Base-by-base conservation (phyloP, 1,140 invertebrate species). In the Amyelois transitella region DNA sequence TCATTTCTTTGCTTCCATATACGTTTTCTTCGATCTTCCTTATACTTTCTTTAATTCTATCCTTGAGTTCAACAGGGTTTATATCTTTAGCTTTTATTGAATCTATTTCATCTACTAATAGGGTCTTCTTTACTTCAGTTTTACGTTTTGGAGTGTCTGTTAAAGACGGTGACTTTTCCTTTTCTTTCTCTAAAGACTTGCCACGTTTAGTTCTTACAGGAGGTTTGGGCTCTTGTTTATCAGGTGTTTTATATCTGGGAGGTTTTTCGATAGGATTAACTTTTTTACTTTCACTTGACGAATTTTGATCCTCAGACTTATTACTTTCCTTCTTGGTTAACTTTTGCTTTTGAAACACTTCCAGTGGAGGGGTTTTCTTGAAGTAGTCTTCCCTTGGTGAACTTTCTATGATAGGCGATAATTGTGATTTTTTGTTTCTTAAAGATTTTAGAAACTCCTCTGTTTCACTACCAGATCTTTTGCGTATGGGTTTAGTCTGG, bases 331-430 rank as follows among this genome's bases (percentile, higher is more conserved):
- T 76, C 59, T 78, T 67, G n/a, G 68, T 51, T 51, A 71, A 50
- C 53, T 79, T 82, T 58, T 87, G 68, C 53, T 80, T 83, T 49
- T 81, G 73, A 50, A 79, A 77, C 17, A 77, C 55, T 18, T 84
- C 84, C 19, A 87, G 59, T 0, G 84, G 84, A 20, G 81, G 72
- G 38, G 71, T 78, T 57, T 80, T 89, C 49, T 91, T 88, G 62
- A 94, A 94, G 60, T 93, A 93, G 66, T 94, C 92, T 74, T 93
- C 92, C 38, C 90, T 73, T 64, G 92, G 88, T 72, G 90, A 80
- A 86, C 91, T 77, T 84, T 95, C 94, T 50, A 94, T 94, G 55
- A 95, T 95, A 0, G 94, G 94, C 14, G 93, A 94, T n/a, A 95
- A 66, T 68, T 93, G 93, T 52, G 91, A 91, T 72, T 91, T 93